Conservation (phyloP, 1,140 invertebrate species). For the Sminthurinus signatus region DNA sequence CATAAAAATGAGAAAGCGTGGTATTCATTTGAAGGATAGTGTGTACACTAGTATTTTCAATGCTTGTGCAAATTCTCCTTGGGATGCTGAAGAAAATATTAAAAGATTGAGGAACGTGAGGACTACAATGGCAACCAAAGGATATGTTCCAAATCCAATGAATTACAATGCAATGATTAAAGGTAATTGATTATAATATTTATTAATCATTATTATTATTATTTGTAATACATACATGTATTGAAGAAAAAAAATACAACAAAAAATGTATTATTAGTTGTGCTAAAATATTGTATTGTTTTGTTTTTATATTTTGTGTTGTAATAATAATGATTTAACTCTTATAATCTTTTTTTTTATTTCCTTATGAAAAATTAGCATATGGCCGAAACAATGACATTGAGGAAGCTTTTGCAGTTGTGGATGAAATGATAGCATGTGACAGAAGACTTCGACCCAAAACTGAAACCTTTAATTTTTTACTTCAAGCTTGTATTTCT, state of each 20-base stretch:
- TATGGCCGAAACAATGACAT: slow-evolving; percentile 75
- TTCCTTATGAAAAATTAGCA: slow-evolving; percentile 47
- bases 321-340: neutral
- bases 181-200: slow-evolving; percentile 44
- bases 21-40: slow-evolving; percentile 57
- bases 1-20: slow-evolving; percentile 70
- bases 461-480: slow-evolving; percentile 64
- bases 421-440: slow-evolving; percentile 79
- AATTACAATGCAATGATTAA: slow-evolving; percentile 86
- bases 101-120: slow-evolving; percentile 58
- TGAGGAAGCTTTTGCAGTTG: slow-evolving; percentile 65
- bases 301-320: neutral
- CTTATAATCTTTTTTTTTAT: too few species aligned
- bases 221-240: neutral
- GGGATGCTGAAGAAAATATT: slow-evolving; percentile 54
- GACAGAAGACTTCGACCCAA: slow-evolving; percentile 52
- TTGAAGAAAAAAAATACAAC: too few species aligned
- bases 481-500: slow-evolving; percentile 73
- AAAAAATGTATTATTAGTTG: too few species aligned
- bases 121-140: slow-evolving; percentile 60
- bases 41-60: slow-evolving; percentile 80
- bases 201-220: neutral
- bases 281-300: too few species aligned
- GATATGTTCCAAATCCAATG: slow-evolving; percentile 60
- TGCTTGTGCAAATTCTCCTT: slow-evolving; percentile 74